Evolutionary conservation across 2,888 invertebrate genomes (phyloP), one percentile per base, ranked within the genome.

Genomic region (Ichneumoninae sp.): DNA sequence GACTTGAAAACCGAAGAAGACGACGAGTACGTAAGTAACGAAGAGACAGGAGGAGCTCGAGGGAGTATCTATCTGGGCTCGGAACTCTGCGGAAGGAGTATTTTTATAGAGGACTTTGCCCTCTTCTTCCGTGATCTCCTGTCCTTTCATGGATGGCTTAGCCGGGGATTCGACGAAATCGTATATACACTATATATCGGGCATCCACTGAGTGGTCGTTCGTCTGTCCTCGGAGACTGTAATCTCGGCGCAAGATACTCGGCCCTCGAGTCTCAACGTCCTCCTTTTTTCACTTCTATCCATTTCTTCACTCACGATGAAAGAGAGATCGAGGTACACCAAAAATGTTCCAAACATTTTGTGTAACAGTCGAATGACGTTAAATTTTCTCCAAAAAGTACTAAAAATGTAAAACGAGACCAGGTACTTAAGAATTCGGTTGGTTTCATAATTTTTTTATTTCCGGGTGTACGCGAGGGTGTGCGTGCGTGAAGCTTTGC

Each of bases 131-230:
- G 78, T 75, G 66, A 85, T 82, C 88, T 90, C 90, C 89, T 91
- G 87, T 89, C 89, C 90, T 91, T 92, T 93, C 89, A 92, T 89
- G 89, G 90, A 75, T 88, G 92, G 91, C 91, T 93, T 91, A 91
- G 82, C 87, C 83, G 68, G 77, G 81, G 88, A 88, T 88, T 89
- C 87, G 81, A 86, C 50, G 86, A 89, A 91, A 91, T 90, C 91
- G 87, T 89, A 87, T 77, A 81, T 63, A 66, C 36, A 69, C 33
- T 70, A 36, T 73, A 50, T 89, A 89, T 88, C 82, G 88, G 82
- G 85, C 88, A 76, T 85, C 88, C 85, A 85, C 87, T 89, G 83
- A 70, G 10, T 66, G 76, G 54, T 71, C 71, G 66, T 76, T 81
- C 70, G 69, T 82, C 60, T 83, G 85, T 50, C 76, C 80, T 76